Evolutionary conservation across 2,888 invertebrate species (phyloP).

Genomic region (Callinectes sapidus): DNA sequence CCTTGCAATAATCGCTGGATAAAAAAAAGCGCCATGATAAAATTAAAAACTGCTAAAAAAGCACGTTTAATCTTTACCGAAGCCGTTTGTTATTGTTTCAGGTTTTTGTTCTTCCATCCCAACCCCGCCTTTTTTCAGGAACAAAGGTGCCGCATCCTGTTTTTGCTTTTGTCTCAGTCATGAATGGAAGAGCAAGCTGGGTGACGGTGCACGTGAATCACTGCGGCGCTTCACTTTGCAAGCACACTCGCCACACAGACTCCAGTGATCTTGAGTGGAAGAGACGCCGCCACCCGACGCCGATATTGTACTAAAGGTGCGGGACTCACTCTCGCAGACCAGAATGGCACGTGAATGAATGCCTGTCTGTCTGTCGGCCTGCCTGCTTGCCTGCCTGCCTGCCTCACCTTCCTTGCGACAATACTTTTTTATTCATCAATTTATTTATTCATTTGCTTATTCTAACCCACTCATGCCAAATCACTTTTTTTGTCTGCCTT

Average conservation of each 20-base stretch:
- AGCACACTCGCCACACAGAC: background rate
- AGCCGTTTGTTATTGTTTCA: background rate
- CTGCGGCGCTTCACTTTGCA: background rate
- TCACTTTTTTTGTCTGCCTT: too few relatives aligned
- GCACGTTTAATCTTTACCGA: background rate
- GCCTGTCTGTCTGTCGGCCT: too few relatives aligned
- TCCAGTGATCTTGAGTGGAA: background rate
- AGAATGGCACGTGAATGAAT: background rate
- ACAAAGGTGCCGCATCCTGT: background rate
- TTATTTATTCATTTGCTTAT: background rate
- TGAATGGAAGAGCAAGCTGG: background rate
- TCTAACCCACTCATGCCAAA: too few relatives aligned
- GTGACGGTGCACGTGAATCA: background rate
- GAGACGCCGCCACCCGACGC: background rate
- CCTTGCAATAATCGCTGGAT: too few relatives aligned
- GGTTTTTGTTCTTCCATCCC: background rate
- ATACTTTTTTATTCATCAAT: background rate
- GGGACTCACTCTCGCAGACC: background rate
- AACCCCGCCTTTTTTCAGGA: background rate
- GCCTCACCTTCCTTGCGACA: background rate
- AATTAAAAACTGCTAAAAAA: background rate
- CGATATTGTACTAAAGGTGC: constrained; percentile 16
- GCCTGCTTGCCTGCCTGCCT: background rate
- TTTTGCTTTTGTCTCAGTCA: background rate
- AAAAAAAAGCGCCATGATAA: background rate